These are phyloP conservation scores for Porites evermanni DNA, from an alignment of 92 coral and sea anemone species.

Conservation along the genomic window DNA sequence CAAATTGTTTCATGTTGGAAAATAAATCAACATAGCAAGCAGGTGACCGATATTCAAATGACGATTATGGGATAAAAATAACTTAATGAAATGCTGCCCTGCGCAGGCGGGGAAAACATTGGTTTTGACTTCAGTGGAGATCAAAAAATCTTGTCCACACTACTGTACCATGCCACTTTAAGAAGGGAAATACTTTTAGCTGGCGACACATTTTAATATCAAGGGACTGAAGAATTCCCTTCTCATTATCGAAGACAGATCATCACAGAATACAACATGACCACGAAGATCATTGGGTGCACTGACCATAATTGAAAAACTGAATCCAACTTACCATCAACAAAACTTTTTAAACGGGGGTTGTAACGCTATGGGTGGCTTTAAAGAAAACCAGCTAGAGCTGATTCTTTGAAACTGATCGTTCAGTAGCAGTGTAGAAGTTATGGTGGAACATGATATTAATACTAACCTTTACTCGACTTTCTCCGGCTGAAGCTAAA, in stretches of 20 bases:
- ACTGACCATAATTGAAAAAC: too few species aligned
- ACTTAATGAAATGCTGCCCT: background rate
- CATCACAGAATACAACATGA: too few species aligned
- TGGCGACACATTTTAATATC: background rate
- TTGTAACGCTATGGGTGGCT: too few species aligned
- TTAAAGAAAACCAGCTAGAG: too few species aligned
- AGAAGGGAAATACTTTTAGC: background rate
- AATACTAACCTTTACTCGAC: constrained; percentile 28
- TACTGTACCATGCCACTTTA: background rate
- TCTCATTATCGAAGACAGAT: too few species aligned
- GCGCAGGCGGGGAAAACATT: background rate
- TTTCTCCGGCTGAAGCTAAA: constrained; percentile 15
- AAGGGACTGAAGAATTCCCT: too few species aligned
- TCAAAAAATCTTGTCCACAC: background rate
- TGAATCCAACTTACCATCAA: too few species aligned
- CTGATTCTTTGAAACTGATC: background rate
- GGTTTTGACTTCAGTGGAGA: background rate
- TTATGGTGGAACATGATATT: background rate
- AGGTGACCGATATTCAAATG: background rate
- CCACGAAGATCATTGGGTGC: too few species aligned
- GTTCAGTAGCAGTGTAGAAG: background rate
- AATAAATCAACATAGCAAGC: background rate
- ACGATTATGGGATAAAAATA: background rate
- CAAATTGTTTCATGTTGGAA: too few species aligned
- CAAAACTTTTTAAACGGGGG: too few species aligned